Conservation (phyloP, 2,797 vertebrate species). For the Phalloptychus januarius region DNA sequence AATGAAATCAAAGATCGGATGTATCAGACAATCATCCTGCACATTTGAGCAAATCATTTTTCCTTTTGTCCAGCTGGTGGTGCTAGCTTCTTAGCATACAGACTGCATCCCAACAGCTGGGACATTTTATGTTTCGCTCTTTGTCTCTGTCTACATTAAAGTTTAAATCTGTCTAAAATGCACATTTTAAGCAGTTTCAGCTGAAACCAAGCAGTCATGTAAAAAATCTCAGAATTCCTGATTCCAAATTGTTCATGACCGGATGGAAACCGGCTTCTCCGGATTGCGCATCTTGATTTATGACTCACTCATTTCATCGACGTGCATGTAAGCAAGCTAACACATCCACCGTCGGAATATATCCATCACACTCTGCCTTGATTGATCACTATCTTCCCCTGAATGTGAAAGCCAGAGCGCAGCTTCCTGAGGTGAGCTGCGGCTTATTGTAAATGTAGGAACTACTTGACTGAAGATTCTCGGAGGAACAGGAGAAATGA, state of each 20-base stretch:
- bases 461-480: background rate
- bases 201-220: background rate
- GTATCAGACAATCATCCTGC: constrained; percentile 50
- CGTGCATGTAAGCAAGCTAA: background rate
- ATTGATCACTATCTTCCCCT: constrained; percentile 5
- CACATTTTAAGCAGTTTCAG: background rate
- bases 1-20: background rate
- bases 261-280: background rate
- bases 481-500: background rate
- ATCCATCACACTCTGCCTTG: background rate
- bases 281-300: background rate
- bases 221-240: background rate
- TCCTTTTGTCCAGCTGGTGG: constrained; percentile 63
- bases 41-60: constrained; percentile 25
- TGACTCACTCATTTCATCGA: constrained; percentile 5
- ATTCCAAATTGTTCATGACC: background rate
- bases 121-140: background rate
- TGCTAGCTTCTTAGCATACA: constrained; percentile 29
- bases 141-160: background rate
- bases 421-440: background rate
- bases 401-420: constrained; percentile 36
- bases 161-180: background rate
- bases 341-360: background rate
- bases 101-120: background rate
- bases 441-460: background rate